A percentile compares a stretch with the other conserved stretches of the same genome.
These are phyloP conservation scores for Chaetodon trifasciatus DNA, from an alignment of 2,797 vertebrate genomes.

Conservation along the genomic window DNA sequence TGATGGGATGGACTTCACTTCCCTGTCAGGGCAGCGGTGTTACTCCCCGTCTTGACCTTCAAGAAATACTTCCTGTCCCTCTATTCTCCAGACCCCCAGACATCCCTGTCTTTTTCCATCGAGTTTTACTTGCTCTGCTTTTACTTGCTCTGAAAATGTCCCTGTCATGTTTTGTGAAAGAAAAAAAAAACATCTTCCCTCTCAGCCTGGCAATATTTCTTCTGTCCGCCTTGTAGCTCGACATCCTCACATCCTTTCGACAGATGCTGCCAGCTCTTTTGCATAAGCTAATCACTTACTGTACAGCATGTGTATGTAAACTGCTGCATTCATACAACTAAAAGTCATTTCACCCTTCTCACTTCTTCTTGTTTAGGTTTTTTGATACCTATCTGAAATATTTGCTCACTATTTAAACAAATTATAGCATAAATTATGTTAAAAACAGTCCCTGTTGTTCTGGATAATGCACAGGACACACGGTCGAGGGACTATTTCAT, in stretches of 20 bases:
- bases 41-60: slow-evolving; percentile 36
- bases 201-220: background rate
- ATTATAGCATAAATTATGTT: background rate
- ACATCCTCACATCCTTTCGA: background rate
- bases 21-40: slow-evolving; percentile 7
- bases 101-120: slow-evolving; percentile 6
- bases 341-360: background rate
- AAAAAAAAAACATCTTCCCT: background rate
- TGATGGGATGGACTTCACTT: slow-evolving; percentile 27
- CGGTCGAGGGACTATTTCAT: background rate
- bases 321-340: background rate
- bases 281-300: background rate
- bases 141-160: slow-evolving; percentile 3
- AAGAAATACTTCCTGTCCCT: slow-evolving; percentile 16
- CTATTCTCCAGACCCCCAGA: background rate
- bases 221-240: background rate
- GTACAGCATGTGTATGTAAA: background rate
- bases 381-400: background rate
- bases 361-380: background rate
- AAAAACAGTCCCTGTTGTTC: background rate
- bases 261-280: background rate
- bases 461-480: background rate
- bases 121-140: slow-evolving; percentile 1
- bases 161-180: slow-evolving; percentile 12
- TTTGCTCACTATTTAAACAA: background rate